A percentile compares a stretch with the other conserved stretches of the same genome.
Evolutionary conservation across 2,888 invertebrate genomes (phyloP).

Genomic region (Conomelus anceps): DNA sequence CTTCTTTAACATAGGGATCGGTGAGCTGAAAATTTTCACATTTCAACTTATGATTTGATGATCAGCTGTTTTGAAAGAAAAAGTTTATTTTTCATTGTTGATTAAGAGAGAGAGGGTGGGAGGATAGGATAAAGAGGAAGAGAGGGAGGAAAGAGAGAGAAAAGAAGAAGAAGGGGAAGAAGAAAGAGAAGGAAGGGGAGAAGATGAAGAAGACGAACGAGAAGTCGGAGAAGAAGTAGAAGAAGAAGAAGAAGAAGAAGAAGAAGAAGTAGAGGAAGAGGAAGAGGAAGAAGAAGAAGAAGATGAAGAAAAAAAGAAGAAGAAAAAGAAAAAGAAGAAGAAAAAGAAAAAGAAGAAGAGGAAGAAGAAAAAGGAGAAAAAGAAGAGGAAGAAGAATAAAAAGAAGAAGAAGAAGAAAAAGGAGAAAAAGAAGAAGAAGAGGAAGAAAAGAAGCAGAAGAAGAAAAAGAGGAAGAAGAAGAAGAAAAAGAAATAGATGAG

Average conservation of each 20-base stretch:
- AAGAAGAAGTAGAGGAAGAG: too few relatives aligned
- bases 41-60: too few relatives aligned
- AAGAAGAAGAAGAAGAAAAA: neutral
- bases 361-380: neutral
- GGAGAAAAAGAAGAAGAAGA: neutral
- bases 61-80: too few relatives aligned
- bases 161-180: neutral
- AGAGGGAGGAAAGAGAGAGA: too few relatives aligned
- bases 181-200: neutral
- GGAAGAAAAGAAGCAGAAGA: neutral
- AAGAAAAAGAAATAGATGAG: neutral
- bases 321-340: too few relatives aligned
- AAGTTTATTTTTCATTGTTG: too few relatives aligned
- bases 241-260: neutral
- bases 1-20: too few relatives aligned
- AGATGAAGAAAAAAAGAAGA: neutral
- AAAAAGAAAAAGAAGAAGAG: neutral
- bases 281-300: too few relatives aligned
- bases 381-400: too few relatives aligned
- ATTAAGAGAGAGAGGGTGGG: neutral
- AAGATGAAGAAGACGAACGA: neutral
- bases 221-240: neutral
- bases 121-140: neutral
- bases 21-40: too few relatives aligned
- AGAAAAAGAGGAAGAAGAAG: too few relatives aligned